These are phyloP conservation scores for Arvicanthis niloticus DNA, from an alignment of 2,113 vertebrate species.

Conservation along the genomic window DNA sequence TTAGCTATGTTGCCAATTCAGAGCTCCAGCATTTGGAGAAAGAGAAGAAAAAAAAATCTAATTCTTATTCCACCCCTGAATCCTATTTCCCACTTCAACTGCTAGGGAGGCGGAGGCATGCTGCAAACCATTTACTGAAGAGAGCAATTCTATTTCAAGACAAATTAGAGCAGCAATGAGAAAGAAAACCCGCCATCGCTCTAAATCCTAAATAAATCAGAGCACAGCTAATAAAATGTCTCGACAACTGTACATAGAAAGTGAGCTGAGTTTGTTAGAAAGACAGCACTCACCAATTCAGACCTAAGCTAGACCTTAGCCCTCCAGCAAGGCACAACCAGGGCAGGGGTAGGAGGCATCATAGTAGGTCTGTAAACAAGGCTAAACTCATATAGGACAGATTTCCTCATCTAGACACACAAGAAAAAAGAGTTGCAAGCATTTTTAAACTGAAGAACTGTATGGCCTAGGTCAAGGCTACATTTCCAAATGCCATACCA, in stretches of 20 bases:
- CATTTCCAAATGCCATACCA: background rate
- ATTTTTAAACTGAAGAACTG: background rate
- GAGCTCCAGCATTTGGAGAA: background rate
- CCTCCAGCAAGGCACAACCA: background rate
- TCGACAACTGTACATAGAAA: background rate
- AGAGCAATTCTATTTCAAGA: slow-evolving; percentile 49
- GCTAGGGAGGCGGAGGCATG: background rate
- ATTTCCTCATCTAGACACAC: slow-evolving; percentile 35
- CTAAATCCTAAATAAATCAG: slow-evolving; percentile 62
- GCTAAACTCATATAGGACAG: background rate
- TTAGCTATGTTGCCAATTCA: background rate
- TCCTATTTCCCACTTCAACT: slow-evolving; percentile 18
- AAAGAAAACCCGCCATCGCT: slow-evolving; percentile 52
- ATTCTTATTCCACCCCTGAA: slow-evolving; percentile 13
- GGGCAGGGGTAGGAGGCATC: background rate
- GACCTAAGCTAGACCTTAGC: background rate
- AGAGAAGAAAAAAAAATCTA: background rate
- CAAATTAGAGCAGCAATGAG: slow-evolving; percentile 41
- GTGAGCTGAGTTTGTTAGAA: background rate
- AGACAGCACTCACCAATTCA: background rate
- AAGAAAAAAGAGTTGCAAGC: background rate
- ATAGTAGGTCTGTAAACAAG: background rate
- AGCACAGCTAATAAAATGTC: slow-evolving; percentile 21
- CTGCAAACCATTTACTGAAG: background rate
- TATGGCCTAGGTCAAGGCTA: background rate